Conservation (phyloP, 2,888 invertebrate species). For the Dorcus parallelipipedus region DNA sequence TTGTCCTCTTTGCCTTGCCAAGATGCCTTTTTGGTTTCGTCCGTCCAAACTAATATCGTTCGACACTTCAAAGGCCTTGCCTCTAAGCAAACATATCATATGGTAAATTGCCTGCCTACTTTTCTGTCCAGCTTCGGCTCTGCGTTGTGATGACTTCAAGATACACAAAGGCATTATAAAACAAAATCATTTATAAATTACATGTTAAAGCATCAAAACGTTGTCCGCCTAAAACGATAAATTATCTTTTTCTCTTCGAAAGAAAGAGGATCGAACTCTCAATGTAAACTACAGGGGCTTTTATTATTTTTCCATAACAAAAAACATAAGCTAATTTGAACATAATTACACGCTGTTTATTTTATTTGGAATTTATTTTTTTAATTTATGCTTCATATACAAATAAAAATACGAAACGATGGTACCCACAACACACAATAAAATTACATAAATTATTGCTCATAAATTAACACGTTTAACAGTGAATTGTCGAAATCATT, state of each 20-base stretch:
- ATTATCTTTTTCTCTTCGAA: slow-evolving; percentile 43
- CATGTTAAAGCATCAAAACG: slow-evolving; percentile 50
- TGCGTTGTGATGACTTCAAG: slow-evolving; percentile 45
- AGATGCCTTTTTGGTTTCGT: slow-evolving; percentile 17
- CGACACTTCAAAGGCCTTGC: slow-evolving; percentile 43
- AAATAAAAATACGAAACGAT: slow-evolving; percentile 7
- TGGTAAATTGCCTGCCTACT: slow-evolving; percentile 50
- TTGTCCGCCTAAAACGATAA: slow-evolving; percentile 49
- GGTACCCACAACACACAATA: slow-evolving; percentile 8
- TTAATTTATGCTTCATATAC: slow-evolving; percentile 15
- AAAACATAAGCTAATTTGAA: slow-evolving; percentile 26
- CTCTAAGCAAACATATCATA: slow-evolving; percentile 52
- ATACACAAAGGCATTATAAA: slow-evolving; percentile 49
- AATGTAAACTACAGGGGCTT: slow-evolving; percentile 28
- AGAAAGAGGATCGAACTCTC: slow-evolving; percentile 9
- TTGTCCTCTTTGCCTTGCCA: slow-evolving; percentile 8
- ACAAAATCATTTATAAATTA: slow-evolving; percentile 51
- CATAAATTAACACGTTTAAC: slow-evolving; percentile 3
- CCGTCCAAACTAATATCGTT: slow-evolving; percentile 27
- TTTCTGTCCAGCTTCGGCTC: slow-evolving; percentile 15
- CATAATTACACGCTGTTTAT: slow-evolving; percentile 30
- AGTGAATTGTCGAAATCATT: no score
- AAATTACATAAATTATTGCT: slow-evolving; percentile 13
- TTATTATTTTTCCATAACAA: slow-evolving; percentile 26
- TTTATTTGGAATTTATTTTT: slow-evolving; percentile 31